Conservation (phyloP, 2,113 vertebrate genomes). For the Boleophthalmus pectinirostris region DNA sequence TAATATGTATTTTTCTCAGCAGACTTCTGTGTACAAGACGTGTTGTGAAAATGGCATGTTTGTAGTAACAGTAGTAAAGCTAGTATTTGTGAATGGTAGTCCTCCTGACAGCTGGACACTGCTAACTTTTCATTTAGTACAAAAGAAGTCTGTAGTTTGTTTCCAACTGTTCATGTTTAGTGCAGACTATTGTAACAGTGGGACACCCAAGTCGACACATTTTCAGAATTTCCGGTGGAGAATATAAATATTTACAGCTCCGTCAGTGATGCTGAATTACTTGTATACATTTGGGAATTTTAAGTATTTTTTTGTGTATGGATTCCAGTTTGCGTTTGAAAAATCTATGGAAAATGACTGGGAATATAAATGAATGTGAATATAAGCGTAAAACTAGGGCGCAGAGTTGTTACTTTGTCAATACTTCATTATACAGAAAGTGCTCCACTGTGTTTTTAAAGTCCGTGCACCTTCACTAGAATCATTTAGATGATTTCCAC, state of each 20-base stretch:
- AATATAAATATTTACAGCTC: background rate
- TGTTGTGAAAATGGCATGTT: background rate
- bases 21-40: background rate
- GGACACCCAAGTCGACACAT: background rate
- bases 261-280: background rate
- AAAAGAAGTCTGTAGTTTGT: background rate
- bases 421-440: too few species aligned
- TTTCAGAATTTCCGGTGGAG: background rate
- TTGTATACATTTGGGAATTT: slow-evolving; percentile 1
- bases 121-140: background rate
- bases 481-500: too few species aligned
- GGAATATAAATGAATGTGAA: background rate
- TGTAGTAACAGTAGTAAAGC: background rate
- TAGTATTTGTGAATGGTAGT: background rate
- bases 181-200: background rate
- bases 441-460: too few species aligned
- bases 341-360: background rate
- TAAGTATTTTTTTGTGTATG: background rate
- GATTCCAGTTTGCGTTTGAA: background rate
- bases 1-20: too few species aligned
- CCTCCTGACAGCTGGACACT: background rate
- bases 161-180: background rate
- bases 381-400: background rate
- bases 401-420: too few species aligned
- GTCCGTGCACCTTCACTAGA: too few species aligned